Evolutionary conservation across 2,113 vertebrate genomes (phyloP).

Genomic region (Haemorhous mexicanus): DNA sequence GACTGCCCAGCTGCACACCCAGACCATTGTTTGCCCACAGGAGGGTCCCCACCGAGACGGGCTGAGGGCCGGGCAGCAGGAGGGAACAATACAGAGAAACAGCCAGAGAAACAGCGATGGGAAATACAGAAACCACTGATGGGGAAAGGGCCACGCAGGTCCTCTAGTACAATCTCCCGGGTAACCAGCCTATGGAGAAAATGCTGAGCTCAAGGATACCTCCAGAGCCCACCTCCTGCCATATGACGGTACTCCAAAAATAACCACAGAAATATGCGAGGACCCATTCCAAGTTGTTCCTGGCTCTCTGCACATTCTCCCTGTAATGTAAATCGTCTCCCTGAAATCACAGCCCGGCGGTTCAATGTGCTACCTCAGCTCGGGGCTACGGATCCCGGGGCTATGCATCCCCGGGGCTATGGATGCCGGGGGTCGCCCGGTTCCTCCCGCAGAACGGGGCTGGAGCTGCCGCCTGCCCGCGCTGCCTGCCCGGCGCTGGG

Average conservation of each 20-base stretch:
- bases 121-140: neutral
- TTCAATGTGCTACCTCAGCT: neutral
- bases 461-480: neutral
- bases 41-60: neutral
- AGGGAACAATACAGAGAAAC: neutral
- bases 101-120: neutral
- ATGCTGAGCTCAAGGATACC: conserved; percentile 50
- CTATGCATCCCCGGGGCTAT: neutral
- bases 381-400: neutral
- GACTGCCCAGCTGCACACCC: neutral
- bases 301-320: neutral
- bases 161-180: conserved; percentile 1
- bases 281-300: conserved; percentile 54
- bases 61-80: neutral
- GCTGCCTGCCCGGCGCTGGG: neutral
- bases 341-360: neutral
- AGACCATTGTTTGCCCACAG: neutral
- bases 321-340: conserved; percentile 7
- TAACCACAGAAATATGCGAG: conserved; percentile 52
- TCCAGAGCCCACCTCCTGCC: conserved; percentile 46
- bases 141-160: neutral
- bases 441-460: neutral
- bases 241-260: conserved; percentile 57
- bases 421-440: neutral
- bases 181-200: conserved; percentile 33